phyloP scores from a whole-genome alignment of 2,888 invertebrate species.

The Dynastes hyllus region DNA sequence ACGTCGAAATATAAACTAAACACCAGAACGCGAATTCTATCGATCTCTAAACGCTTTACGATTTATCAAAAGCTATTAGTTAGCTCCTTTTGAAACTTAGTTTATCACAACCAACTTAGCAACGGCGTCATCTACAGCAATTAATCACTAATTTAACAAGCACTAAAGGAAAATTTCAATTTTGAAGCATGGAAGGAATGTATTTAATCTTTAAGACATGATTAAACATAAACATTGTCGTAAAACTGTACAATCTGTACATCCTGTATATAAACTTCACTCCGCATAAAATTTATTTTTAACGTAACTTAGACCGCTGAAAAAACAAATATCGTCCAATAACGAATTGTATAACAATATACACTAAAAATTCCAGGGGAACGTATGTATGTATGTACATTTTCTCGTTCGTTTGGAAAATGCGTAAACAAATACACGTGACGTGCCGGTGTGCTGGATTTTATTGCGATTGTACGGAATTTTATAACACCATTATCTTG shows the following conservation, averaged over 20 bases:
- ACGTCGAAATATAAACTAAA: too few species aligned
- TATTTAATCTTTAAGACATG: not conserved
- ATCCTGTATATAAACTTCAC: conserved; percentile 20
- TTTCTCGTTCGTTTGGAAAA: not conserved
- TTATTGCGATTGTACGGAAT: conserved; percentile 7
- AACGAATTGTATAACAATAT: conserved; percentile 25
- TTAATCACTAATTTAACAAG: too few species aligned
- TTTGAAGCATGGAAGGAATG: not conserved
- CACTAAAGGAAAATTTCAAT: too few species aligned
- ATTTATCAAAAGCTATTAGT: too few species aligned
- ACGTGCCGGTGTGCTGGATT: not conserved
- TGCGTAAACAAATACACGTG: conserved; percentile 17
- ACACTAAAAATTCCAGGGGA: conserved; percentile 20
- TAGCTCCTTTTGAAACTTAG: too few species aligned
- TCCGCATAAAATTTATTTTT: conserved; percentile 18
- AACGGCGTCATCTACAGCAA: too few species aligned
- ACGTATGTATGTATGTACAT: not conserved
- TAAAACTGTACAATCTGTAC: not conserved
- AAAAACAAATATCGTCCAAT: conserved; percentile 22
- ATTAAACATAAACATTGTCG: conserved; percentile 2
- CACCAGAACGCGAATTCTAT: too few species aligned
- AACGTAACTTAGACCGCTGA: conserved; percentile 7
- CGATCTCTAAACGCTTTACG: too few species aligned
- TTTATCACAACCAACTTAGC: too few species aligned
- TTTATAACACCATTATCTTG: not conserved